phyloP scores from a whole-genome alignment of 1,140 invertebrate species.

The Andrena cerasifolii region DNA sequence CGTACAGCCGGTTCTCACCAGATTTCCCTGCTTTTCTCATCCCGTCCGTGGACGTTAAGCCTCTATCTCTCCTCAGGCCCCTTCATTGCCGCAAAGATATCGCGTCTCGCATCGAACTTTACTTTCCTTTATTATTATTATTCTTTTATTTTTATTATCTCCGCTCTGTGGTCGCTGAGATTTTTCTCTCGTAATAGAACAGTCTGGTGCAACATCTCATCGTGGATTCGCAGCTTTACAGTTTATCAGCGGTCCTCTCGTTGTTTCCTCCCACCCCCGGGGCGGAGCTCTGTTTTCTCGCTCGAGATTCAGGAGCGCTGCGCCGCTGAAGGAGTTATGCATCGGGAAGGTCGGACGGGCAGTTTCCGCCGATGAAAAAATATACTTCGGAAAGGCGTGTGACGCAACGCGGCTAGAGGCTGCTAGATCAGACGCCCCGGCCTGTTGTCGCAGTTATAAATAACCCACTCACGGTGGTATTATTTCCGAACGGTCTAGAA shows the following conservation, averaged over 20 bases:
- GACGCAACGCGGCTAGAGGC: slow-evolving; percentile 52
- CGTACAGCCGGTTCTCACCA: not conserved
- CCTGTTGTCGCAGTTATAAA: slow-evolving; percentile 66
- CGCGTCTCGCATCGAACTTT: too few relatives aligned
- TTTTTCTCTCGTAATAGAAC: too few relatives aligned
- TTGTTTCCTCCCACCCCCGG: not conserved
- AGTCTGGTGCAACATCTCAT: too few relatives aligned
- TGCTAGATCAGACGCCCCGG: slow-evolving; percentile 62
- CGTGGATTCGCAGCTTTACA: too few relatives aligned
- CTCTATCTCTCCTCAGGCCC: too few relatives aligned
- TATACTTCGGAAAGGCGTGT: slow-evolving; percentile 47
- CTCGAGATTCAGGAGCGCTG: not conserved
- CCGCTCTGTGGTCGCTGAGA: too few relatives aligned
- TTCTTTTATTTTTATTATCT: too few relatives aligned
- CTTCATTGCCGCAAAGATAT: too few relatives aligned
- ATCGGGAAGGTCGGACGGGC: slow-evolving; percentile 17
- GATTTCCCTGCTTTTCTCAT: not conserved
- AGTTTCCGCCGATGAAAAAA: slow-evolving; percentile 50
- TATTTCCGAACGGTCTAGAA: slow-evolving; percentile 68
- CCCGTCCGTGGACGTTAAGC: too few relatives aligned
- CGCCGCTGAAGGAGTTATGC: not conserved
- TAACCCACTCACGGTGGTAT: slow-evolving; percentile 65
- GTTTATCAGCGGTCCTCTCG: too few relatives aligned
- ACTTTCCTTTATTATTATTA: too few relatives aligned
- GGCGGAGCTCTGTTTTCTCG: not conserved